Evolutionary conservation across 1,140 invertebrate species (phyloP), one percentile per base, ranked within the genome.

Genomic region (Episyrphus balteatus): DNA sequence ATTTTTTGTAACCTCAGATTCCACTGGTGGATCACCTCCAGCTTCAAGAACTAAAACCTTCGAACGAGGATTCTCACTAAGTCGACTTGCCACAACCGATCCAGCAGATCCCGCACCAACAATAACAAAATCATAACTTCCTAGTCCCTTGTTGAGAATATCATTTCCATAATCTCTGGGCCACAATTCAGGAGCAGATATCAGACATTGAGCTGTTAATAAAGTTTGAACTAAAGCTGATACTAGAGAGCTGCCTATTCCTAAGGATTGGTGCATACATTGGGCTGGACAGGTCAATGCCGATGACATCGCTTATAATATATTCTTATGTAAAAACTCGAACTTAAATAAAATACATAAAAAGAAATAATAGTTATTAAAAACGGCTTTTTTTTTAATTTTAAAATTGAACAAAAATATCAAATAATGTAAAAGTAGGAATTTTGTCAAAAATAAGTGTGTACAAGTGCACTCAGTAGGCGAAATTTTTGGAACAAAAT

Each of bases 41-140:
- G 80, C 79, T 61, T 82, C 80, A 17, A 82, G 51, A 8, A 82
- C 59, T n/a, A 82, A 55, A 3, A 81, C 72, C 13, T 66, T 70
- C 57, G 71, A 70, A 6, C 66, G 42, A n/a, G 71, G 64, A 54
- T 75, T 63, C 51, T 77, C 75, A 14, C 73, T 71, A 3, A 82
- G 59, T 18, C 75, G 66, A 46, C 70, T 73, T 13, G 79, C 79
- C 7, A 82, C 53, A 17, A 78, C 69, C 11, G 75, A 76, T 0
- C 76, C 76, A 1, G 83, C 82, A 0, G 81, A 79, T 9, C 85
- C 84, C 7, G 79, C 83, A 2, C 84, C 85, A 21, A 71, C 58
- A 2, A 71, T 57, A 38, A 71, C 64, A 49, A 70, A 71, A 41
- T 71, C 69, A 14, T 61, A 68, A 13, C 50, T 46, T 8, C 55